phyloP scores from a whole-genome alignment of 2,797 vertebrate species.

The Oreonectes daqikongensis region DNA sequence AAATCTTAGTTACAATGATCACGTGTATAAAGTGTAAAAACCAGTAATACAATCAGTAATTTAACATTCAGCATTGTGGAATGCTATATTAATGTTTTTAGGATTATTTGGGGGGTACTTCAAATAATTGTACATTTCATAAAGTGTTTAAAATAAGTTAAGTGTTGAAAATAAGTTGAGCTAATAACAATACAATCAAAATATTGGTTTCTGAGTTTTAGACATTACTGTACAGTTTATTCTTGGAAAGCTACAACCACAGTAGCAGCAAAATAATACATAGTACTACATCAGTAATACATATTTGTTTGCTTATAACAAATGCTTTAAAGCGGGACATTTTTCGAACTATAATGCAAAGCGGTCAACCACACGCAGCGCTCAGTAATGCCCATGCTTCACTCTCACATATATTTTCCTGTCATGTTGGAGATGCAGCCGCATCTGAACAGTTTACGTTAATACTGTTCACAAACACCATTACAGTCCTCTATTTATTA shows the following conservation, averaged over 20 bases:
- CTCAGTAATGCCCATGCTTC: not conserved
- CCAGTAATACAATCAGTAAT: not conserved
- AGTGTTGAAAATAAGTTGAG: too few relatives aligned
- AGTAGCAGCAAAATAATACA: not conserved
- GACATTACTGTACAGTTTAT: not conserved
- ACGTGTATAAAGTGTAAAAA: not conserved
- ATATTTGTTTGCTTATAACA: not conserved
- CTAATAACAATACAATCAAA: too few relatives aligned
- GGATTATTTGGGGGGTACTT: too few relatives aligned
- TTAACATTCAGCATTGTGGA: not conserved
- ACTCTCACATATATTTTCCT: not conserved
- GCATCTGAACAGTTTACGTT: not conserved
- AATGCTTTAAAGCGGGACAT: not conserved
- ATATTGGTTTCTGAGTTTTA: too few relatives aligned
- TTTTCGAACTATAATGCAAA: not conserved
- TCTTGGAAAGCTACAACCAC: not conserved
- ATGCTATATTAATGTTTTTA: too few relatives aligned
- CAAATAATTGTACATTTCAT: too few relatives aligned
- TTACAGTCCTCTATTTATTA: slow-evolving; percentile 25
- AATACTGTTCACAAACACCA: slow-evolving; percentile 14
- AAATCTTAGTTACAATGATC: not conserved
- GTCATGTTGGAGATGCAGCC: not conserved
- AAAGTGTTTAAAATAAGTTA: too few relatives aligned
- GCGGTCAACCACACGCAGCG: not conserved
- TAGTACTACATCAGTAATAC: not conserved